phyloP scores from a whole-genome alignment of 2,797 vertebrate genomes.

The Artibeus lituratus region DNA sequence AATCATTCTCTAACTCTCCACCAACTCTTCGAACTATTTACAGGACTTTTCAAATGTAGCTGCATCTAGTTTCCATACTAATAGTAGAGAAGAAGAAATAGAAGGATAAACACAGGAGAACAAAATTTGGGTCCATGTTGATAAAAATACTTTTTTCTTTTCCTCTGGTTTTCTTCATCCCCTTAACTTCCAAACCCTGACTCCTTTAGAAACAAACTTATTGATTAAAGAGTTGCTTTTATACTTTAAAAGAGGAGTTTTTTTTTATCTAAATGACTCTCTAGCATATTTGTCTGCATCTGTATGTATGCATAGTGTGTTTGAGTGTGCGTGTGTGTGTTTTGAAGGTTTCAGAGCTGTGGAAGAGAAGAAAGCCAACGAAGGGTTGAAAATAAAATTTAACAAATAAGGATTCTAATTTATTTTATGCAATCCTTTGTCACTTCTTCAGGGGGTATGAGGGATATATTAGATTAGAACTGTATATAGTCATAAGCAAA shows the following conservation, averaged over 20 bases:
- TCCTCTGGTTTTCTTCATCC: not conserved
- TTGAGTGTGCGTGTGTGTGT: not conserved
- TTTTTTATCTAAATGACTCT: not conserved
- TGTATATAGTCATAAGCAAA: not conserved
- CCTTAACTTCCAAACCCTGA: not conserved
- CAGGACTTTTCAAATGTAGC: not conserved
- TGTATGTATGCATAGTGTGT: not conserved
- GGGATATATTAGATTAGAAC: not conserved
- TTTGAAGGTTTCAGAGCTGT: not conserved
- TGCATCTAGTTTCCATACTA: not conserved
- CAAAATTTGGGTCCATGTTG: not conserved
- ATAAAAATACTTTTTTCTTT: not conserved
- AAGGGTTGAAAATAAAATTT: not conserved
- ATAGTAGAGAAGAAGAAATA: not conserved
- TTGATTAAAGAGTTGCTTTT: not conserved
- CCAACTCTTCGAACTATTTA: not conserved
- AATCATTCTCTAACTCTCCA: not conserved
- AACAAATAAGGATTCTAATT: not conserved
- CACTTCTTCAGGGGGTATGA: not conserved
- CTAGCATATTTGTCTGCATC: accelerated
- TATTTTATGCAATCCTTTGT: not conserved
- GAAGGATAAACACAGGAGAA: not conserved
- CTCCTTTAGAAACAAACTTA: not conserved
- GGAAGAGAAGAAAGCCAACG: not conserved
- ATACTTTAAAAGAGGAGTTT: not conserved